Evolutionary conservation across 2,888 invertebrate genomes (phyloP), one percentile per base, ranked within the genome.

Genomic region (Agriopis leucophaearia): DNA sequence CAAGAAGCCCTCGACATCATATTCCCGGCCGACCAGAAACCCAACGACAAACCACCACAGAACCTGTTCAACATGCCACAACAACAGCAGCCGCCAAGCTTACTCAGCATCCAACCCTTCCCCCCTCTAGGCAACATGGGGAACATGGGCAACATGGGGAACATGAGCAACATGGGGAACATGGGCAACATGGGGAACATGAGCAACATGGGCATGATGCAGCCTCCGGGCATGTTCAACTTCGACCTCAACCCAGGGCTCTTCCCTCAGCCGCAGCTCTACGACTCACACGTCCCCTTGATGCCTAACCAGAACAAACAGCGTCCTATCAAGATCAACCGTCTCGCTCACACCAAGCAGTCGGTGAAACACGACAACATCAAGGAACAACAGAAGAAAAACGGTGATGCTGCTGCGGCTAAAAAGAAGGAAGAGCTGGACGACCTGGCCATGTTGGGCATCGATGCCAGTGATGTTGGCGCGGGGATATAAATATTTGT

Each of bases 371-470:
- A 10, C 2, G 35, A 54, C 5, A 40, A 27, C 5, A 27, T 5
- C 15, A 40, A 58, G n/a, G 48, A 56, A 44, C 52, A 42, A 15
- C 54, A 69, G 44, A 74, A 70, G 47, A 74, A 69, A 10, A 77
- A 79, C 9, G 81, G 79, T 10, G 79, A 75, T 0, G 73, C 72
- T 7, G 50, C 70, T 8, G 73, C 76, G 0, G 77, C 74, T 0
- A 84, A 83, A 87, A 91, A 92, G 88, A 94, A 83, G 87, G 94
- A 89, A 82, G 96, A 94, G 78, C 88, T 94, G 77, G 97, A 97
- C 66, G 98, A 98, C 78, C 88, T 98, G 68, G 97, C 97, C 4
- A 96, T 98, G 96, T 92, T 98, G 60, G 98, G 98, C 0, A 98
- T 98, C 59, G 97, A 97, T 82, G 97, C 96, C 8, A 96, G 96